Evolutionary conservation across 2,113 vertebrate genomes (phyloP).

Genomic region (Paraplagusia blochii): DNA sequence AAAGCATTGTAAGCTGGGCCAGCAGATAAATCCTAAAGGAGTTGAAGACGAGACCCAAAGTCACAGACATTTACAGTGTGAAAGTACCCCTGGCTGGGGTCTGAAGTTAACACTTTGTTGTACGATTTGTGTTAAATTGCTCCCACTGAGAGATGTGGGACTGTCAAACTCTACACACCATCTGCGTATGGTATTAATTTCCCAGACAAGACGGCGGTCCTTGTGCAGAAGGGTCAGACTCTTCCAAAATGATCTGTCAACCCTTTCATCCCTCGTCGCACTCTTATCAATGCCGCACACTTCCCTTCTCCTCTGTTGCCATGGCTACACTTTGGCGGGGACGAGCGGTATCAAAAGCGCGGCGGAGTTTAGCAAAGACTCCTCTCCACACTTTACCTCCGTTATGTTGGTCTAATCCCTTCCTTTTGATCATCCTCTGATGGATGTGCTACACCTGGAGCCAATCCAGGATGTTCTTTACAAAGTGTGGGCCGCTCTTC

Average conservation of each 20-base stretch:
- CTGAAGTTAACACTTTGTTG: slow-evolving; percentile 71
- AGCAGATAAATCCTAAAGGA: slow-evolving; percentile 65
- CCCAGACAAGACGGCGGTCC: slow-evolving; percentile 55
- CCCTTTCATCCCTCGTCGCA: slow-evolving; percentile 71
- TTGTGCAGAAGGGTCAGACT: slow-evolving; percentile 69
- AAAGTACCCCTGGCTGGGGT: slow-evolving; percentile 61
- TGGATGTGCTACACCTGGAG: slow-evolving; percentile 68
- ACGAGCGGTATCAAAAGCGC: slow-evolving; percentile 62
- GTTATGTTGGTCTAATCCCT: slow-evolving; percentile 66
- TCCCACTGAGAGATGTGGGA: slow-evolving; percentile 57
- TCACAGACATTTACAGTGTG: slow-evolving; percentile 70
- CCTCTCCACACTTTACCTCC: slow-evolving; percentile 65
- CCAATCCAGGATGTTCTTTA: slow-evolving; percentile 48
- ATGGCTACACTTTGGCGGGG: slow-evolving; percentile 68
- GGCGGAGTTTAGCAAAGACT: slow-evolving; percentile 64
- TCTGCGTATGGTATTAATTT: slow-evolving; percentile 70
- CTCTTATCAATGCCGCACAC: slow-evolving; percentile 70
- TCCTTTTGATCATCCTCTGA: slow-evolving; percentile 67
- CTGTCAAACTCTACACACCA: slow-evolving; percentile 69
- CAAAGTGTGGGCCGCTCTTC: slow-evolving; percentile 32
- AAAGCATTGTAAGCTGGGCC: slow-evolving; percentile 46
- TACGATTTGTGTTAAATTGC: slow-evolving; percentile 69
- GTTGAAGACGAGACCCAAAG: slow-evolving; percentile 61
- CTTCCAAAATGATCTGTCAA: slow-evolving; percentile 72
- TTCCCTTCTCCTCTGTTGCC: slow-evolving; percentile 67